Evolutionary conservation across 2,113 vertebrate genomes (phyloP).

Genomic region (Ursus arctos): DNA sequence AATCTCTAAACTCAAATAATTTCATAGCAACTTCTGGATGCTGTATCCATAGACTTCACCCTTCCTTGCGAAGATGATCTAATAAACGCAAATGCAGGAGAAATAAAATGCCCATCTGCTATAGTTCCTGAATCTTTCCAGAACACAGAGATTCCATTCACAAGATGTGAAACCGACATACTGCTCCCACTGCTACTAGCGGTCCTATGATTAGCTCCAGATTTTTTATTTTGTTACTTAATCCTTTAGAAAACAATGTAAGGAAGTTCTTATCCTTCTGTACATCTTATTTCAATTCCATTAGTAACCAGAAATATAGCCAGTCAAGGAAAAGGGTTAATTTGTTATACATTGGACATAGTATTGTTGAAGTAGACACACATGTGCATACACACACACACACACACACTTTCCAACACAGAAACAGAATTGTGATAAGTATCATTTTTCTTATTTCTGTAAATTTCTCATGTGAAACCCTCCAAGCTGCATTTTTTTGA

Average conservation of each 20-base stretch:
- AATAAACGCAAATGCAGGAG: conserved; percentile 33
- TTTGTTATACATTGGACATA: background rate
- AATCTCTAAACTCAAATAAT: background rate
- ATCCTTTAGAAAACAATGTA: conserved; percentile 34
- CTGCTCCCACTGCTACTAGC: background rate
- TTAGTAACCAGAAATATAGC: background rate
- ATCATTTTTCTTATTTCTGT: background rate
- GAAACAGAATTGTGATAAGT: background rate
- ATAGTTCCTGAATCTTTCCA: background rate
- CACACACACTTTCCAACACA: background rate
- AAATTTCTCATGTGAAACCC: conserved; percentile 19
- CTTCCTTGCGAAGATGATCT: background rate
- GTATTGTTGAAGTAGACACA: background rate
- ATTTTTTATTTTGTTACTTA: conserved; percentile 11
- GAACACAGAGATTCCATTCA: background rate
- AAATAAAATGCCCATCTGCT: background rate
- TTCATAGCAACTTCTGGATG: background rate
- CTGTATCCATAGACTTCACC: background rate
- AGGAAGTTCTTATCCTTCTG: background rate
- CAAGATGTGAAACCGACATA: background rate
- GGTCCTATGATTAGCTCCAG: background rate
- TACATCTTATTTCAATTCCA: conserved; percentile 26
- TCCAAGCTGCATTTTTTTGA: conserved; percentile 50
- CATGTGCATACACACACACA: background rate
- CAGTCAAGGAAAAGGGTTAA: background rate